Conservation (phyloP, 2,888 invertebrate species). For the Lysandra coridon region DNA sequence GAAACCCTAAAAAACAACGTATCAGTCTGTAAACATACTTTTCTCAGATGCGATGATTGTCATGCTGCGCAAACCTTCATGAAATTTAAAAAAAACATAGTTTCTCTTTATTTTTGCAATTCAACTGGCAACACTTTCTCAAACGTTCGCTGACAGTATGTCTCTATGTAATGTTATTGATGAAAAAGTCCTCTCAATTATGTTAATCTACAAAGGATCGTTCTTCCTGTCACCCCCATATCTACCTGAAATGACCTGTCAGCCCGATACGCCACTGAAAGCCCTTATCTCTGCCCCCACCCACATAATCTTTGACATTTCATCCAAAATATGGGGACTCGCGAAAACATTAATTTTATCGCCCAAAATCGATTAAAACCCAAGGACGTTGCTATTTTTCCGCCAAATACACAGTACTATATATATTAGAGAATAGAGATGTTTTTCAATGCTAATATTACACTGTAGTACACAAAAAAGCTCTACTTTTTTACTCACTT, state of each 20-base stretch:
- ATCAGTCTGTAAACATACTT: too few species aligned
- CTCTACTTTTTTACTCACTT: too few species aligned
- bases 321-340: not conserved
- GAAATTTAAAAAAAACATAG: too few species aligned
- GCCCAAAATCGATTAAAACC: not conserved
- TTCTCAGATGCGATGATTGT: too few species aligned
- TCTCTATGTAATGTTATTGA: not conserved
- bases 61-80: too few species aligned
- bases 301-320: constrained; percentile 13
- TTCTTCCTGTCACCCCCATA: constrained; percentile 5
- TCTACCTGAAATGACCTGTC: constrained; percentile 2
- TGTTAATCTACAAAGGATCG: constrained; percentile 17
- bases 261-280: not conserved
- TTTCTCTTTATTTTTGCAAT: too few species aligned
- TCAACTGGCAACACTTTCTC: too few species aligned
- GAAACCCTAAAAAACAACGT: too few species aligned
- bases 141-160: not conserved
- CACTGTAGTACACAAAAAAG: too few species aligned
- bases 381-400: not conserved
- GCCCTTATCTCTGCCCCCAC: not conserved
- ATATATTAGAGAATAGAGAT: too few species aligned
- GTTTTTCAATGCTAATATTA: too few species aligned
- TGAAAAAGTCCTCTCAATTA: constrained; percentile 5
- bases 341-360: not conserved
- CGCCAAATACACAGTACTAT: rapidly evolving